Base-by-base conservation (phyloP, 2,113 vertebrate species). In the Solenodon paradoxus region DNA sequence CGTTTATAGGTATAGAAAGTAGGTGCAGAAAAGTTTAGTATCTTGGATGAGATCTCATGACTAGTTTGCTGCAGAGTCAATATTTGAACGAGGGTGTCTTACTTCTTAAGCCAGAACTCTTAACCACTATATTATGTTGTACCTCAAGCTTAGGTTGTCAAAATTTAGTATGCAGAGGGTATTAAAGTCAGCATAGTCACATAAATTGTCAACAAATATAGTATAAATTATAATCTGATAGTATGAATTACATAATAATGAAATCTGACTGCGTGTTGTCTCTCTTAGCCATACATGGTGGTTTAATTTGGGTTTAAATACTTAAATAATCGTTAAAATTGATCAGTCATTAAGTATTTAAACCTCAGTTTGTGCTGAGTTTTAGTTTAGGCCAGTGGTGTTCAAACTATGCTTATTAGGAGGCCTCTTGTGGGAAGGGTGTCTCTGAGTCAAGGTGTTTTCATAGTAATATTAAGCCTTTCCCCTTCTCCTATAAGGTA, bases 271-370 rank as follows among this genome's bases (percentile, higher is more conserved):
- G 30, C 22, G 69, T 94, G 92, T 95, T 83, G 57, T 93, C 42
- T 53, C 12, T 75, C 51, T 86, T 90, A 82, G 35, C 30, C 80
- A 9, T 72, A 64, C 30, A 79, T 5, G 74, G 11, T 79, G 92
- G 55, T 92, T 95, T 90, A 87, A 86, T n/a, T n/a, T n/a, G n/a
- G n/a, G n/a, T n/a, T n/a, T 17, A 61, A 30, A 80, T 92, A 86
- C 77, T 85, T 79, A 72, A 38, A 81, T 66, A 83, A 69, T 75
- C 51, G 51, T 93, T 94, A 80, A 94, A 90, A 80, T 96, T 81
- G 68, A 74, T 82, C 26, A 45, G 2, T 88, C 19, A 55, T 71
- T 86, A 83, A 82, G 13, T 77, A 55, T 61, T 90, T 85, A 75
- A 92, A 16, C 38, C n/a, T 35, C 10, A 47, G 0, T 90, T 6